Conservation (phyloP, 2,797 vertebrate species). For the Coregonus ussuriensis region DNA sequence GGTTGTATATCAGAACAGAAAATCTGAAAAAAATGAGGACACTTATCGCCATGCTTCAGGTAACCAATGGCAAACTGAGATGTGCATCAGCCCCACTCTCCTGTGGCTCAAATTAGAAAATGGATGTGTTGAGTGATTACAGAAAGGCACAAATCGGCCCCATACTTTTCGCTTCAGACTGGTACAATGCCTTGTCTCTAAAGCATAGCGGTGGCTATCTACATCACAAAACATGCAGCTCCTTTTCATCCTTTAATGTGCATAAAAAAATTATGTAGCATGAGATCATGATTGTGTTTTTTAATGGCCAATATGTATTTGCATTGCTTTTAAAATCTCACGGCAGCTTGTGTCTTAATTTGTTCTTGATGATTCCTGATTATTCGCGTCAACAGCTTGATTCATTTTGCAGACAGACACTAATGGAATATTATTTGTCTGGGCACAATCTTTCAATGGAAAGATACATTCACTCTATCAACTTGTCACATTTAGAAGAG, state of each 20-base stretch:
- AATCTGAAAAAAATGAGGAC: not conserved
- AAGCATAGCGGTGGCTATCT: slow-evolving; percentile 20
- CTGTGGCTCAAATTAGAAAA: slow-evolving; percentile 15
- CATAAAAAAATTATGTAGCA: not conserved
- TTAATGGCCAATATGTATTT: not conserved
- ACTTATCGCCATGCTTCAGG: slow-evolving; percentile 1
- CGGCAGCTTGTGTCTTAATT: slow-evolving; percentile 3
- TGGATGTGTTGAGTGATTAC: slow-evolving; percentile 25
- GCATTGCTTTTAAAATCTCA: slow-evolving; percentile 13
- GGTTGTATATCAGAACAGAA: not conserved
- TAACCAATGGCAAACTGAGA: slow-evolving; percentile 9
- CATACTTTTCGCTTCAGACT: slow-evolving; percentile 19
- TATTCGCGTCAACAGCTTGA: not conserved
- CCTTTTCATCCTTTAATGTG: slow-evolving; percentile 13
- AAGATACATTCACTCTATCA: not conserved
- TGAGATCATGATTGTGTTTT: not conserved
- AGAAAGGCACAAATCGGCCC: slow-evolving; percentile 22
- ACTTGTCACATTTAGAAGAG: not conserved
- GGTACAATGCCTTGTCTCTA: slow-evolving; percentile 8
- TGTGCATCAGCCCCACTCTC: not conserved
- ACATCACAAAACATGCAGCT: slow-evolving; percentile 28
- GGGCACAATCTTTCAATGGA: not conserved
- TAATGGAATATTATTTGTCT: slow-evolving; percentile 7
- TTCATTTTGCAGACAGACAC: slow-evolving; percentile 1
- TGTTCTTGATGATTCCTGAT: slow-evolving; percentile 4